Base-by-base conservation (phyloP, 2,797 vertebrate genomes). In the Spizella passerina region DNA sequence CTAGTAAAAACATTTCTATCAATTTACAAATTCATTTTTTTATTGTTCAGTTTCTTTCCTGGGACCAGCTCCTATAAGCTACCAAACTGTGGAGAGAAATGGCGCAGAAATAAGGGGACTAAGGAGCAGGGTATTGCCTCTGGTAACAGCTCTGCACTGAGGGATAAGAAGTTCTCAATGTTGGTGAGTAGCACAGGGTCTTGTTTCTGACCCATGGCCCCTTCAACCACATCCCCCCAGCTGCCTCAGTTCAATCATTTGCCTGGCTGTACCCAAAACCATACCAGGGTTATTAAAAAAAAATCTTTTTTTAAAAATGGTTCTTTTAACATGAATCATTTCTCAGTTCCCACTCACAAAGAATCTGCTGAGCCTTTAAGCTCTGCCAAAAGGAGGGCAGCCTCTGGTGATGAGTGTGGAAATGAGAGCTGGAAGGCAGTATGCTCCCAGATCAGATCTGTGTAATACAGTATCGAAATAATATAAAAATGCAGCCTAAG, bases 341-440 rank as follows among this genome's bases (percentile, higher is more conserved):
- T 94, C 80, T 88, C 73, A 76, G 32, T 86, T 61, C 27, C 50
- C 61, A 61, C 73, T 79, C 82, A 84, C 60, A 81, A 88, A 85
- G 69, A 81, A 76, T 61, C 39, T 88, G 43, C 65, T 69, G 66
- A 91, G 65, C 46, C 50, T 55, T 66, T 68, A 81, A 86, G 64
- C 8, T 22, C n/a, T 90, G 73, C 43, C 0, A 0, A 88, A 94
- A 66, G 72, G 61, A 88, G 24, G 29, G 55, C 71, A 96, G 91
- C 63, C 72, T 65, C 77, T 90, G 38, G 55, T 81, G 86, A 81
- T 53, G 80, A 86, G 38, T 50, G 68, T 90, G 66, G 63, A 92
- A 96, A 88, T 61, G 46, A 93, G 47, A 92, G 55, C 80, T 90
- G 56, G 65, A 94, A 90, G 80, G 88, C 36, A 84, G 36, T 21